phyloP scores from a whole-genome alignment of 2,113 vertebrate genomes.

The Regulus satrapa region DNA sequence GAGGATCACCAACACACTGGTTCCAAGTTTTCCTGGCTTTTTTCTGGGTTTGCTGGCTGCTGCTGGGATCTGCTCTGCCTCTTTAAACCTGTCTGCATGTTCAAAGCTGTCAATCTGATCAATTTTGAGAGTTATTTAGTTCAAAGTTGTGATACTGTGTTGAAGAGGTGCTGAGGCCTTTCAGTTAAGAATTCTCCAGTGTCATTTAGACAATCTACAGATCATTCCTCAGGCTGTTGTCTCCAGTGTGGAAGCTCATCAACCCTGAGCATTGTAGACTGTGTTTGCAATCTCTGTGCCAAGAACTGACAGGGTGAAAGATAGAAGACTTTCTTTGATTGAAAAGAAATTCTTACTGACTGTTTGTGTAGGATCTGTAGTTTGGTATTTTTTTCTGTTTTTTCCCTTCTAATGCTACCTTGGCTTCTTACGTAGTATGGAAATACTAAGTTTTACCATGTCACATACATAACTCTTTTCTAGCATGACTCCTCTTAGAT shows the following conservation, averaged over 20 bases:
- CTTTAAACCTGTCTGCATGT: background rate
- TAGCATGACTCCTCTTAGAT: background rate
- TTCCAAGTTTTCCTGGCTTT: background rate
- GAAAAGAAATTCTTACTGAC: background rate
- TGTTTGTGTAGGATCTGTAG: background rate
- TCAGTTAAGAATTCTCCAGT: background rate
- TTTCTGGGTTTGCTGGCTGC: background rate
- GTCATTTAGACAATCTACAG: background rate
- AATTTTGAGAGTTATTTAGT: background rate
- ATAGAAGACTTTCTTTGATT: background rate
- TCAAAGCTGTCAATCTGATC: background rate
- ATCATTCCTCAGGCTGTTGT: background rate
- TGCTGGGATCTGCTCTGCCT: background rate
- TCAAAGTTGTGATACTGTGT: background rate
- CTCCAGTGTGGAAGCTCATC: background rate
- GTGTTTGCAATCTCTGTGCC: background rate
- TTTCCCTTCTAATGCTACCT: background rate
- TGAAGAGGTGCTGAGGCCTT: background rate
- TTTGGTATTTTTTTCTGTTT: background rate
- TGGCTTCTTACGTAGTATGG: background rate
- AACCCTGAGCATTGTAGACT: background rate
- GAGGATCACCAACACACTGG: background rate
- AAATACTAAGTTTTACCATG: background rate
- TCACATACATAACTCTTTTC: background rate
- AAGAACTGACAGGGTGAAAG: background rate